Base-by-base conservation (phyloP, 2,888 invertebrate genomes). In the Aphodius sticticus region DNA sequence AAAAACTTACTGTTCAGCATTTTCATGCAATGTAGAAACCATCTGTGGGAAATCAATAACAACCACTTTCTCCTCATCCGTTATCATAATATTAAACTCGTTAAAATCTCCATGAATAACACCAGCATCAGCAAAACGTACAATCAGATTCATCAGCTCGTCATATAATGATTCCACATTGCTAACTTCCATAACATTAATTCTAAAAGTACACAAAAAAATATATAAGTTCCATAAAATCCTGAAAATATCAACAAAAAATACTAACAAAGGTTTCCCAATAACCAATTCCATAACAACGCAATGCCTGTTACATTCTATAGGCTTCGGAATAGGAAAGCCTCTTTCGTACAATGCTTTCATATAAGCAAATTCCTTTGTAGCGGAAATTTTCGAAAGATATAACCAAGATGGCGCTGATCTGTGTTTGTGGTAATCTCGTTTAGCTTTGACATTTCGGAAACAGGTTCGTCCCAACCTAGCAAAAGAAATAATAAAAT, bases 71-170 rank as follows among this genome's bases (percentile, higher is more conserved):
- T 94, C 94, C 0, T 95, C 94, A 77, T 94, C 92, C 69, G 93
- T 92, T 0, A 96, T 91, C 95, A 99, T 97, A 82, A 99, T 93
- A 89, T 99, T 99, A 89, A 99, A 99, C 90, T 99, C 99, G 88
- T 99, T 99, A 89, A 99, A 99, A 91, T 99, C 99, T 0, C 99
- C 97, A 88, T 99, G 99, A 84, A 99, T 99, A 2, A 99, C 96
- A 0, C 99, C 99, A 86, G 96, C 95, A 90, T 96, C 96, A 35
- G 96, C 99, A 77, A 99, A 92, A 70, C 94, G 92, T 0, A 99
- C 94, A 76, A 99, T 95, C 37, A 99, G 90, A 85, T 96, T 93
- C 99, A 99, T 99, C 80, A 99, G 92, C 85, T 97, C 96, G 85
- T 97, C 97, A 87, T 98, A 99, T 0, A 99, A 91, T 0, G 90